These are phyloP conservation scores for Phaethon lepturus DNA, from an alignment of 2,113 vertebrate genomes.

Conservation along the genomic window DNA sequence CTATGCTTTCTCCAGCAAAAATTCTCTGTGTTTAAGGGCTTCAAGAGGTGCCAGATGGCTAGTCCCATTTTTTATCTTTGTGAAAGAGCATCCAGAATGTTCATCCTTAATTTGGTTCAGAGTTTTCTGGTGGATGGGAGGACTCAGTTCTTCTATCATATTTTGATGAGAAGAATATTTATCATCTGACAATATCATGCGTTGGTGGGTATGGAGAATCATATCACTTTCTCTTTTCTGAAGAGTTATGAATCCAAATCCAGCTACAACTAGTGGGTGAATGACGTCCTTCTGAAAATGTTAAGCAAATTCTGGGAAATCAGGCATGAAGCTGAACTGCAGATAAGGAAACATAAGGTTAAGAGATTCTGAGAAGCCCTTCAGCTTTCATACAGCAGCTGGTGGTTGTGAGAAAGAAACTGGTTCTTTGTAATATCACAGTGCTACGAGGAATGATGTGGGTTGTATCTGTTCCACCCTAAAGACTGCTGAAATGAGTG, in stretches of 20 bases:
- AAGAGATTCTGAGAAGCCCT: slow-evolving; percentile 46
- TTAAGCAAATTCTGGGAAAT: slow-evolving; percentile 53
- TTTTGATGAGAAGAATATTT: slow-evolving; percentile 48
- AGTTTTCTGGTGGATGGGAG: slow-evolving; percentile 13
- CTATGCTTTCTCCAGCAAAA: background rate
- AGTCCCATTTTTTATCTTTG: background rate
- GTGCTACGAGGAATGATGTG: background rate
- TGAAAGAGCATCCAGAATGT: slow-evolving; percentile 36
- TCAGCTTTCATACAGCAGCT: slow-evolving; percentile 36
- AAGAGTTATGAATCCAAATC: slow-evolving; percentile 36
- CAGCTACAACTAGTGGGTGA: slow-evolving; percentile 42
- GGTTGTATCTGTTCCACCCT: background rate
- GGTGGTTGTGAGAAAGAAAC: slow-evolving; percentile 20
- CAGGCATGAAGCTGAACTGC: slow-evolving; percentile 43
- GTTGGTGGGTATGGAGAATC: slow-evolving; percentile 10
- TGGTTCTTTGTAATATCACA: background rate
- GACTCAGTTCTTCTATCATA: background rate
- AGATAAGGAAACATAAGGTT: slow-evolving; percentile 45
- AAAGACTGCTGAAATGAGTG: background rate
- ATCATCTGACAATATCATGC: slow-evolving; percentile 39
- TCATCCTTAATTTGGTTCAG: slow-evolving; percentile 29
- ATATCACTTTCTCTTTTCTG: background rate
- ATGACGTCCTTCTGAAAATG: slow-evolving; percentile 63
- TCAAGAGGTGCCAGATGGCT: slow-evolving; percentile 28
- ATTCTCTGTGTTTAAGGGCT: background rate